phyloP scores from a whole-genome alignment of 2,888 invertebrate species.

The Margaritifera margaritifera region DNA sequence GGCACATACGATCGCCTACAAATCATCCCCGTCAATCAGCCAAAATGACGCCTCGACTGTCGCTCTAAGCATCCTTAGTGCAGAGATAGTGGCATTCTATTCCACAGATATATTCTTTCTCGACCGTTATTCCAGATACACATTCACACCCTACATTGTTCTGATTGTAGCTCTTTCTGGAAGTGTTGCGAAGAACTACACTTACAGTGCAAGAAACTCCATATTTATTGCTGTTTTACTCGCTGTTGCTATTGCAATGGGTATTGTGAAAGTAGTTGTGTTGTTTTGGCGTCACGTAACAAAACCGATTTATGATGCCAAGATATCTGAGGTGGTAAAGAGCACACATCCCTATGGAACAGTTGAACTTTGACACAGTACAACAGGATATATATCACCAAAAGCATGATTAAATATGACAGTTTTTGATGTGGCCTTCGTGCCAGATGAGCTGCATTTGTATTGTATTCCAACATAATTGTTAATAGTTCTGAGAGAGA shows the following conservation, averaged over 20 bases:
- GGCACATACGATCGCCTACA: conserved; percentile 57
- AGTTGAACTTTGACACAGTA: no score
- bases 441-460: no score
- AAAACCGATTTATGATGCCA: no score
- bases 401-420: no score
- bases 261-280: conserved; percentile 33
- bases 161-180: conserved; percentile 62
- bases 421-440: no score
- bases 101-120: conserved; percentile 59
- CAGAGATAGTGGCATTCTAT: conserved; percentile 55
- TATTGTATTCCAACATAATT: no score
- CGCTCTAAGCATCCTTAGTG: conserved; percentile 51
- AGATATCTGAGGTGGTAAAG: no score
- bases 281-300: conserved; percentile 33
- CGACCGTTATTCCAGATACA: conserved; percentile 65
- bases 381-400: no score
- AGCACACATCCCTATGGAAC: no score
- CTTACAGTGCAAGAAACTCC: conserved; percentile 48
- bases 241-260: conserved; percentile 20
- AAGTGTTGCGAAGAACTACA: conserved; percentile 54
- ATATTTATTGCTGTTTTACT: conserved; percentile 55
- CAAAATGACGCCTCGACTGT: conserved; percentile 50
- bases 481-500: no score
- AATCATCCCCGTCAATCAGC: conserved; percentile 25
- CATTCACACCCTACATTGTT: conserved; percentile 66